Percentiles rank a stretch among this genome's conserved stretches.
phyloP scores from a whole-genome alignment of 2,113 vertebrate species.

The Cricetomys ansorgei region DNA sequence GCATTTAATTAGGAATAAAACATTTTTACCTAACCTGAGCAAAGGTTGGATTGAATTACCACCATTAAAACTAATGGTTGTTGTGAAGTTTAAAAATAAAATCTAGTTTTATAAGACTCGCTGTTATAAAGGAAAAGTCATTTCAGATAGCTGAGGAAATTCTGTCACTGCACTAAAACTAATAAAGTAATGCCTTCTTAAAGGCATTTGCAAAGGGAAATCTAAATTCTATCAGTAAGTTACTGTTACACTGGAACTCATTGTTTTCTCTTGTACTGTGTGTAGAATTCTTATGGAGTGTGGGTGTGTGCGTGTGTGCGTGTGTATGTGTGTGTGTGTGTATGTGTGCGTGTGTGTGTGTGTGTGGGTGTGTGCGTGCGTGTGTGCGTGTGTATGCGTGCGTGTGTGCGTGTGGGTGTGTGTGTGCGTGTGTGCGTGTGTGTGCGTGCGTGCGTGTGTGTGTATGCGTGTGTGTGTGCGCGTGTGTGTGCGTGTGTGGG shows the following conservation, averaged over 20 bases:
- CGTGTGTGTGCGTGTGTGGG: too few species aligned
- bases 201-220: neutral
- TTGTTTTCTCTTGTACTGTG: neutral
- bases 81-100: neutral
- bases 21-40: neutral
- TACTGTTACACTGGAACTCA: neutral
- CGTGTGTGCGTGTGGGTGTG: neutral
- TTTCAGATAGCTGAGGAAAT: neutral
- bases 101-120: neutral
- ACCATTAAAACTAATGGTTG: neutral
- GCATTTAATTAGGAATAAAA: neutral
- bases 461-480: neutral
- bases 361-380: too few species aligned
- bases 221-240: neutral
- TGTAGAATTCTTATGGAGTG: neutral
- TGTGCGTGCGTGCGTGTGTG: neutral
- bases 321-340: too few species aligned
- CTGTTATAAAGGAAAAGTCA: neutral
- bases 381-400: too few species aligned
- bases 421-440: neutral
- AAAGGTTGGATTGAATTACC: neutral
- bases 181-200: conserved; percentile 10
- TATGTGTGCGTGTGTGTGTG: too few species aligned
- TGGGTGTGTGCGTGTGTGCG: too few species aligned
- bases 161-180: conserved; percentile 1